Base-by-base conservation (phyloP, 1,140 invertebrate species). In the Drosophila littoralis region DNA sequence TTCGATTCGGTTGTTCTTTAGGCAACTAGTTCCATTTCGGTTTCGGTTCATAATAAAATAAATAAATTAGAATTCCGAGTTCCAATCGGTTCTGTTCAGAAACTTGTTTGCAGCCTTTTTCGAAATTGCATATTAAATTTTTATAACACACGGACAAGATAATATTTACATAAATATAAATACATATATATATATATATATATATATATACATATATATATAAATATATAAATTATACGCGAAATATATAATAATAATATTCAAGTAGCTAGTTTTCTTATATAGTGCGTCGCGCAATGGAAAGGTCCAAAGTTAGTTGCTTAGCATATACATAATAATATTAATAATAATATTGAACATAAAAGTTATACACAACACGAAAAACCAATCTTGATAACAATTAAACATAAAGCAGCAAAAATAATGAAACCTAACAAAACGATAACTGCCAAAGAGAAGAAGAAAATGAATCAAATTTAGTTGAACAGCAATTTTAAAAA, bases 231-330 rank as follows among this genome's bases (percentile, higher is more conserved):
- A 51, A 66, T 45, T 59, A 59, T 42, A 59, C 57, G 58, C 43
- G 58, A 55, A 52, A 40, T 73, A 58, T 65, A 66, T 57, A 35
- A 65, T 66, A 60, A 55, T 64, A 77, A 72, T 86, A 86, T 82
- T 86, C 82, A 80, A 88, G 80, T 89, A 89, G 84, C 84, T 89
- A 89, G 84, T 89, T 89, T 89, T 89, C 84, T 89, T 89, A 89
- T 89, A 89, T 90, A 89, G 84, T 89, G 84, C 84, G 85, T 89
- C 84, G 84, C 84, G 84, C 80, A 89, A 89, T 89, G 84, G 84
- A 90, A 89, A 67, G 84, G 84, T 89, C 84, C 84, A 89, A 89
- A 89, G 84, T 84, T 89, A 89, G 84, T 89, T 89, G 86, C 80
- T 90, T 86, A 90, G 88, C 86, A 90, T 86, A 86, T 86, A 90